These are phyloP conservation scores for Thysanoteuthis rhombus DNA, from an alignment of 2,888 invertebrate species.

Conservation along the genomic window DNA sequence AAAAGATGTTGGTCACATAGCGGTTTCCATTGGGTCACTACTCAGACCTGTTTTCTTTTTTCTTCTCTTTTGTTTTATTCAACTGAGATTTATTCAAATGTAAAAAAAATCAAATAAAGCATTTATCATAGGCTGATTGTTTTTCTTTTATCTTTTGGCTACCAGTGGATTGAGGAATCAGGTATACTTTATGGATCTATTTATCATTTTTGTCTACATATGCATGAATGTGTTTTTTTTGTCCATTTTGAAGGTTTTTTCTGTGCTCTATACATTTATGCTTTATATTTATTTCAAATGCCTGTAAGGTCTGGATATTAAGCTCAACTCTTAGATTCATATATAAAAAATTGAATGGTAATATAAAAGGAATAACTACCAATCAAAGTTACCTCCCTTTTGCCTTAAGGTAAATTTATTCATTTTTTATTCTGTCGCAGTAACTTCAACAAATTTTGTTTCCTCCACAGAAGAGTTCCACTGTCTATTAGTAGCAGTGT, in stretches of 20 bases:
- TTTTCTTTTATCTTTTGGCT: constrained; percentile 1
- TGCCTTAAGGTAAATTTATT: no score
- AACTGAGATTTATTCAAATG: background rate
- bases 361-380: no score
- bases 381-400: no score
- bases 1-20: no score
- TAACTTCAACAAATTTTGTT: no score
- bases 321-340: background rate
- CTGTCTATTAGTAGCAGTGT: no score
- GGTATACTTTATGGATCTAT: background rate
- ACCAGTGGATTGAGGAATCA: background rate
- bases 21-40: background rate
- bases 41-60: no score
- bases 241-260: background rate
- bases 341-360: no score
- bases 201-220: background rate
- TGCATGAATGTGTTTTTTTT: background rate
- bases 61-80: no score
- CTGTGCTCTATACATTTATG: background rate
- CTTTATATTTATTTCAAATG: background rate
- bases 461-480: no score
- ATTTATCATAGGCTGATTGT: background rate
- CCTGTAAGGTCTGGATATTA: background rate
- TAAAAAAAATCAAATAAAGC: background rate
- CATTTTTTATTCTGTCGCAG: no score